Evolutionary conservation across 2,797 vertebrate species (phyloP), one percentile per base, ranked within the genome.

Genomic region (Tympanoctomys barrerae): DNA sequence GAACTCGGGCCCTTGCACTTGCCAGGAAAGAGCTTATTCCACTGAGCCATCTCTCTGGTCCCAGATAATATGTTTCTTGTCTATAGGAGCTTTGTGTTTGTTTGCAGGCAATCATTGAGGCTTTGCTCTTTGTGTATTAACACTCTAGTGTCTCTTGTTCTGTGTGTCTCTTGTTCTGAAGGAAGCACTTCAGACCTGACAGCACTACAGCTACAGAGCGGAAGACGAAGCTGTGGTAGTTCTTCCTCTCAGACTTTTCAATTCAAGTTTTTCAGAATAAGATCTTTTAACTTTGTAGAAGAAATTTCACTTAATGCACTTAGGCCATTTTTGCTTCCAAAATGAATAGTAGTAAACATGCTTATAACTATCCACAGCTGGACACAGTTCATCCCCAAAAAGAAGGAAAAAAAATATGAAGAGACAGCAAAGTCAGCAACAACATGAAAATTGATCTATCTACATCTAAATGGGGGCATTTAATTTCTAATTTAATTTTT

Each of bases 41-140:
- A 5, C 54, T 57, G 54, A 16, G 54, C 54, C 16, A 57, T 18
- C 16, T 57, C 14, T 16, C 14, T 16, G 19, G 54, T 16, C 54
- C 82, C n/a, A 19, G 62, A 39, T 39, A 42, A 28, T 5, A 57
- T 2, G 14, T 26, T 31, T 33, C 16, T 13, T 81, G 33, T 2
- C 5, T 36, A 46, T 21, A 68, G 22, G 42, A 73, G 62, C 9
- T 52, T 82, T 73, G 21, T 2, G 21, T 62, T 57, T 59, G 7
- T 26, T 42, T 19, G 1, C 39, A 54, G 18, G 4, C 8, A 36
- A 46, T 2, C 0, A 9, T 36, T 42, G 6, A 26, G 1, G n/a
- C 4, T 39, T 26, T 16, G n/a, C 7, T 19, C 16, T 62, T 82
- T 42, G 21, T 13, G 31, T 9, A 36, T 5, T 33, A 22, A 73